phyloP scores from a whole-genome alignment of 2,113 vertebrate species.

The Mohoua ochrocephala region DNA sequence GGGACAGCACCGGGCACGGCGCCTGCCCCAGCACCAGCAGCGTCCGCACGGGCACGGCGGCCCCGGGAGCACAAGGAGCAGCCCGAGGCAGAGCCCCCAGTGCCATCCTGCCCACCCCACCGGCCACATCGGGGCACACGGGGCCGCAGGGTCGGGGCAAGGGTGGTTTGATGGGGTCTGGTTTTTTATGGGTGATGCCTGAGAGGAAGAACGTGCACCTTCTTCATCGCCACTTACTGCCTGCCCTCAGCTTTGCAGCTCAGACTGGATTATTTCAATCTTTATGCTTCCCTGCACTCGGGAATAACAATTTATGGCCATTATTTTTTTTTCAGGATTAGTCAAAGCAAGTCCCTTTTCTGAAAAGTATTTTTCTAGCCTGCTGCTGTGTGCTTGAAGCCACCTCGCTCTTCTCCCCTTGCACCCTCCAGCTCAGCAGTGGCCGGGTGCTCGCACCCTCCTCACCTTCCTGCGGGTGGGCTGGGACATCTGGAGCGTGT shows the following conservation, averaged over 20 bases:
- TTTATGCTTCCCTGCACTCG: not conserved
- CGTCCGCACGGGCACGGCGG: fast-evolving
- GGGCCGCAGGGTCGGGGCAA: fast-evolving
- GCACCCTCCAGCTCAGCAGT: not conserved
- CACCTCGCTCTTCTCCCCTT: not conserved
- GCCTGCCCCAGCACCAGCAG: not conserved
- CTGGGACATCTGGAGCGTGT: fast-evolving
- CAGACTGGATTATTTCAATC: not conserved
- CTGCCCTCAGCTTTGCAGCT: not conserved
- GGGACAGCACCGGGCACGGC: fast-evolving
- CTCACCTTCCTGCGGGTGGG: fast-evolving
- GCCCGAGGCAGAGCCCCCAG: not conserved
- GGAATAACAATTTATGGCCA: not conserved
- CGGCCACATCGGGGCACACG: fast-evolving
- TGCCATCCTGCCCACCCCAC: not conserved
- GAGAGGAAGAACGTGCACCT: fast-evolving
- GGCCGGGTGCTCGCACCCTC: fast-evolving
- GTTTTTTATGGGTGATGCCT: not conserved
- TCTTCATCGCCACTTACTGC: not conserved
- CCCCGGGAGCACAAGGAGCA: not conserved
- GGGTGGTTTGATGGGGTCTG: not conserved
- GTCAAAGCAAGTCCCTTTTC: not conserved
- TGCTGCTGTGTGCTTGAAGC: not conserved
- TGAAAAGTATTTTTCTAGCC: not conserved
- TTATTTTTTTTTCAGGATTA: not conserved